A percentile compares a stretch with the other conserved stretches of the same genome.
Conservation (phyloP, 2,113 vertebrate genomes). For the Platysternon megacephalum region DNA sequence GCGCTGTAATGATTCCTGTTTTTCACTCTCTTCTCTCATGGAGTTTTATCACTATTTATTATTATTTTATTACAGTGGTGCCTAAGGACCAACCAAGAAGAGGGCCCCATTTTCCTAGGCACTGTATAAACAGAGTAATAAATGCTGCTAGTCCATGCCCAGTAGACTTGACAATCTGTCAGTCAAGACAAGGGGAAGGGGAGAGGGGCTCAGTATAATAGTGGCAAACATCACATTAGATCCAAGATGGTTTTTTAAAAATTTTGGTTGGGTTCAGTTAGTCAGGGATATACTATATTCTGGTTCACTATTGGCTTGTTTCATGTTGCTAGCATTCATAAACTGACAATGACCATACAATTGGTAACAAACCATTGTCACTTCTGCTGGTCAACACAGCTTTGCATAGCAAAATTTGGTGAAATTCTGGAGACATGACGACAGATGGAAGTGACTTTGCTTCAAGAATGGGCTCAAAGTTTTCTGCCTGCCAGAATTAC, state of each 20-base stretch:
- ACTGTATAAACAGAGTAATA: not conserved
- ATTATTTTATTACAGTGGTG: not conserved
- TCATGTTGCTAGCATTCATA: not conserved
- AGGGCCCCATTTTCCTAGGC: not conserved
- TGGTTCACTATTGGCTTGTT: not conserved
- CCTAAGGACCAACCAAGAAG: not conserved
- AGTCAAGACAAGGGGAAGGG: not conserved
- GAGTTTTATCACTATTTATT: not conserved
- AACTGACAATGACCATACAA: not conserved
- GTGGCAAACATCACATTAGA: not conserved
- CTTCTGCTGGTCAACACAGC: not conserved
- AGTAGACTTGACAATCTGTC: not conserved
- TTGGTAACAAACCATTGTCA: not conserved
- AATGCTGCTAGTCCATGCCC: accelerated
- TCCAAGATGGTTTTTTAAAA: not conserved
- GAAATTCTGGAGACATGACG: not conserved
- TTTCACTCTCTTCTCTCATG: not conserved
- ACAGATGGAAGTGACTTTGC: not conserved
- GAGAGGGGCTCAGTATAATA: not conserved
- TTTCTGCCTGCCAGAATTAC: not conserved
- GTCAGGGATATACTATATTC: not conserved
- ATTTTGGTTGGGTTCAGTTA: not conserved
- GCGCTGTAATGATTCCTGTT: accelerated
- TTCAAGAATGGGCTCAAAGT: too few species aligned
- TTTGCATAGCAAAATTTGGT: not conserved